Base-by-base conservation (phyloP, 2,888 invertebrate species). In the Theristus sp. region DNA sequence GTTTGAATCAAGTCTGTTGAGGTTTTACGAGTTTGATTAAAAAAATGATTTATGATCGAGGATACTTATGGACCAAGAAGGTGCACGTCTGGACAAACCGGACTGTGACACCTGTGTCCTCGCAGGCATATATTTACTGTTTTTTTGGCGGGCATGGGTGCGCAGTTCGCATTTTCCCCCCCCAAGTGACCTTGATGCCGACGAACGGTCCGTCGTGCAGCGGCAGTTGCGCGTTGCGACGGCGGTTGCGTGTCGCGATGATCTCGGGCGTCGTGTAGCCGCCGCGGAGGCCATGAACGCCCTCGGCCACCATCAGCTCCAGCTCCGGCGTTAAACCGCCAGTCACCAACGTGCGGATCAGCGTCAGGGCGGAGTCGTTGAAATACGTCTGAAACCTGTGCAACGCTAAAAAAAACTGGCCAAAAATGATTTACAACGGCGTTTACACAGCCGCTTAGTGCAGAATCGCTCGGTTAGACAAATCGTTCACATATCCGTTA, bases 301-400 rank as follows among this genome's bases (percentile, higher is more conserved):
- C 96, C 80, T 99, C 98, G 6, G 98, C 98, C 69, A 99, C 82
- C 74, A 99, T 98, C 71, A 98, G 82, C 79, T 99, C 98, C 75
- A 99, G 80, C 79, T 99, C 98, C 10, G 98, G 98, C 65, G 99
- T 99, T 65, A 98, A 98, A 67, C 98, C 99, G 70, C 98, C 98
- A 70, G 99, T 99, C 73, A 99, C 98, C 73, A 99, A 80, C 65
- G 98, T 98, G 74, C 98, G 84, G 75, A 99, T 99, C 75, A 99
- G 80, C 63, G 98, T 98, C 80, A 99, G 83, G 78, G 99, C 98
- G 80, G 98, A 99, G 81, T 98, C 98, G 82, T 99, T 99, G 82
- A 99, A 99, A 78, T 99, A 99, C 63, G 98, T 98, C 96, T 96
- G 78, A 25, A 61, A 62, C 6, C 27, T n/a, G n/a, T n/a, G n/a